Base-by-base conservation (phyloP, 1,140 invertebrate genomes). In the Lerema accius region DNA sequence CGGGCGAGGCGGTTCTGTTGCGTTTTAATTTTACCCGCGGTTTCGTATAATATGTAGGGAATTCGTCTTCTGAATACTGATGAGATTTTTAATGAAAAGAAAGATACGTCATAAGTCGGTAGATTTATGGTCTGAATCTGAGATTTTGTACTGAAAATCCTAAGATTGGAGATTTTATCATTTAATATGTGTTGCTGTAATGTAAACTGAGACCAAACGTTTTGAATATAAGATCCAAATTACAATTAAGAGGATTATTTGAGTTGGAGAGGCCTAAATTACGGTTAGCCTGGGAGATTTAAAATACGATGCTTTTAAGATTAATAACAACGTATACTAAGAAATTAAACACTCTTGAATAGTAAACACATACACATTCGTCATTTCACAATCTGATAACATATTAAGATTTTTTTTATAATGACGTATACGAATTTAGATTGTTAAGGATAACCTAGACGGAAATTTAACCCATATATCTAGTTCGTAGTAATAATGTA, bases 1-100 rank as follows among this genome's bases (percentile, higher is more conserved):
- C 3, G 28, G 69, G 56, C 64, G 65, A 61, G 56, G 62, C 48
- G 69, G 69, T 77, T 76, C 68, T n/a, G n/a, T n/a, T 66, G 73
- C 69, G 68, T 75, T 80, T 80, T 63, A 63, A 69, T 76, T 64
- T 67, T 60, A 35, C 35, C 16, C 35, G 51, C 19, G 62, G 53
- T 66, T 55, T 59, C 50, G 49, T 50, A 59, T 61, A 50, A 62
- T 53, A 61, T 23, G 37, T 48, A 1, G n/a, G 43, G 35, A 37
- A 11, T 37, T 11, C 35, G 35, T 37, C 35, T 37, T 37, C 35
- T 37, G 35, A 37, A 37, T 37, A 37, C 35, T 11, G 35, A 37
- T 37, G 35, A 37, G 35, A 37, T 37, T n/a, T 37, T 37, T 37
- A 37, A 37, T 37, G 17, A 46, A 23, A 46, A 46, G 43, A 11